Evolutionary conservation across 2,113 vertebrate genomes (phyloP).

Genomic region (Prolemur simus): DNA sequence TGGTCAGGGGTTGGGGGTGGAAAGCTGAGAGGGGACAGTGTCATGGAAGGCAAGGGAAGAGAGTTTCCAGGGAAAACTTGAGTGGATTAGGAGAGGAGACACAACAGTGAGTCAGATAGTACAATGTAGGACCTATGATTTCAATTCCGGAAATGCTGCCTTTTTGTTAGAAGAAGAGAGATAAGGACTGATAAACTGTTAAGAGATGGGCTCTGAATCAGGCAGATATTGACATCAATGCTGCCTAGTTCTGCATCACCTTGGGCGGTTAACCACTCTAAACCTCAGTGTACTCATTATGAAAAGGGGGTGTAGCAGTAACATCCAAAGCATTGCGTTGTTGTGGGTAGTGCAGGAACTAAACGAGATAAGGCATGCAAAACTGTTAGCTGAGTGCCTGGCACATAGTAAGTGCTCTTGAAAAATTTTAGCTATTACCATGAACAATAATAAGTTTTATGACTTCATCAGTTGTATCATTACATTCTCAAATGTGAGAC

Average conservation of each 20-base stretch:
- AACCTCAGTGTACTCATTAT: not conserved
- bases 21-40: not conserved
- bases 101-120: rapidly evolving
- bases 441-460: not conserved
- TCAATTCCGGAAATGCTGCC: not conserved
- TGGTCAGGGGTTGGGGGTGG: not conserved
- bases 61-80: not conserved
- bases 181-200: not conserved
- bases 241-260: not conserved
- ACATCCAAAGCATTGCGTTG: too few species aligned
- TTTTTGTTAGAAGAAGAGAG: not conserved
- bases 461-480: not conserved
- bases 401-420: not conserved
- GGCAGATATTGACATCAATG: not conserved
- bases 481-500: not conserved
- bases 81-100: not conserved
- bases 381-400: not conserved
- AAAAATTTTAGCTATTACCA: not conserved
- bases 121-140: not conserved
- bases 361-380: not conserved
- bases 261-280: rapidly evolving
- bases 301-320: not conserved
- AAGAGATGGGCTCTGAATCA: not conserved
- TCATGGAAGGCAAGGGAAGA: not conserved
- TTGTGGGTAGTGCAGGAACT: not conserved